Conservation (phyloP, 2,113 vertebrate species). For the Petroica traversi region DNA sequence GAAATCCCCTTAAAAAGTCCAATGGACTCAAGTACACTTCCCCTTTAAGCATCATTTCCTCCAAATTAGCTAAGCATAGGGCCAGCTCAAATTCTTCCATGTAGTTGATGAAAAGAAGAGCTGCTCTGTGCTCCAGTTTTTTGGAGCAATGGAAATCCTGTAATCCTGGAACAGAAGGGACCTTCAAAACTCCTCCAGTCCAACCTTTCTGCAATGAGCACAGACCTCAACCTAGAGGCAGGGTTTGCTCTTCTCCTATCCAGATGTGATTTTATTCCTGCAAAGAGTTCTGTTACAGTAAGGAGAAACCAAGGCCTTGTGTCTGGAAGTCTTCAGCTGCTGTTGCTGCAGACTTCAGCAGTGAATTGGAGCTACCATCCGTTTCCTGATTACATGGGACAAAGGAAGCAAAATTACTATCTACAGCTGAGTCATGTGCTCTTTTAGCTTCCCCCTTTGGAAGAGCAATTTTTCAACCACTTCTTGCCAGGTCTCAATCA, state of each 20-base stretch:
- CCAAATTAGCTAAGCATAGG: neutral
- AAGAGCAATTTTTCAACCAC: conserved; percentile 54
- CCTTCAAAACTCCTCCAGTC: neutral
- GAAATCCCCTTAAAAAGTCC: neutral
- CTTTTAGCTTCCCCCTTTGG: conserved; percentile 14
- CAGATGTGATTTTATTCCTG: neutral
- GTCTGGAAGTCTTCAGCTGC: neutral
- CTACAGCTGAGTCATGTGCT: conserved; percentile 26
- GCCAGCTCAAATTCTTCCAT: neutral
- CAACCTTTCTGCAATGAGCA: neutral
- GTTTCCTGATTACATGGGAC: conserved; percentile 17
- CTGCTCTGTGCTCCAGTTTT: neutral
- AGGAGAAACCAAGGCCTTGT: neutral
- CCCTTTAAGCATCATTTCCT: neutral
- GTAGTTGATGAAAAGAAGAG: neutral
- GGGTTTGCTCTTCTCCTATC: neutral
- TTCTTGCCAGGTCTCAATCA: conserved; percentile 66
- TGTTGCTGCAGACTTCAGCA: neutral
- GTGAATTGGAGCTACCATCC: neutral
- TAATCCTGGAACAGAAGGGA: neutral
- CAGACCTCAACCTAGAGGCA: neutral
- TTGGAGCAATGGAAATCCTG: neutral
- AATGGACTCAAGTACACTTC: neutral
- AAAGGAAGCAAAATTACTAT: conserved; percentile 52
- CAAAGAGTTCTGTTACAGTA: neutral